Base-by-base conservation (phyloP, 2,888 invertebrate genomes). In the Synergus laeviventris region DNA sequence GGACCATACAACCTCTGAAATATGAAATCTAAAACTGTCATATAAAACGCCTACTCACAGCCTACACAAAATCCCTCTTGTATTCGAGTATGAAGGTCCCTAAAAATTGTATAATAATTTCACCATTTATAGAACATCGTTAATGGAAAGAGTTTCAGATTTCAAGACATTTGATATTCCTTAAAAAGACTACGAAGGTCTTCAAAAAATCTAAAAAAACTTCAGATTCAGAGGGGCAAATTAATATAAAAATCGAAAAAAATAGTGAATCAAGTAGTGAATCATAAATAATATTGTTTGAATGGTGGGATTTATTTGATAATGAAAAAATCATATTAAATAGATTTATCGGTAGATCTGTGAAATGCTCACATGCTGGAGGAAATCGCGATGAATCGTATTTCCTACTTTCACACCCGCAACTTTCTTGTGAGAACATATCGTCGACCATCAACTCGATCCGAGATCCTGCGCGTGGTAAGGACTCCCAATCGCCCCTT, bases 351-450 rank as follows among this genome's bases (percentile, higher is more conserved):
- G 49, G n/a, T 49, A 49, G n/a, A 49, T 49, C 49, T 49, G 24
- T 66, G 24, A 66, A 66, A 66, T 24, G 66, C 24, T 24, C 42
- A 45, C 66, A 49, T 66, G 45, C 21, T 45, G 7, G 5, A 60
- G 60, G 60, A 60, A 60, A 60, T 60, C 14, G 36, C 18, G 38
- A 49, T 62, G 18, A 62, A 62, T 38, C 21, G 16, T 42, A 42
- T 66, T 66, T 42, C 21, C 39, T 66, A 42, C 66, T 45, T 66
- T 66, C 66, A 45, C 66, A 45, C 66, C 45, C 66, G 66, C 66
- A 66, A 66, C 66, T 45, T 66, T 66, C 66, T 45, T 66, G 42
- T n/a, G 21, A 16, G 8, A 66, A 24, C 21, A 66, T 24, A 66
- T 66, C 66, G 66, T 45, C 45, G 66, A 66, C 45, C 45, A 66